Evolutionary conservation across 2,113 vertebrate species (phyloP).

Genomic region (Silurus meridionalis): DNA sequence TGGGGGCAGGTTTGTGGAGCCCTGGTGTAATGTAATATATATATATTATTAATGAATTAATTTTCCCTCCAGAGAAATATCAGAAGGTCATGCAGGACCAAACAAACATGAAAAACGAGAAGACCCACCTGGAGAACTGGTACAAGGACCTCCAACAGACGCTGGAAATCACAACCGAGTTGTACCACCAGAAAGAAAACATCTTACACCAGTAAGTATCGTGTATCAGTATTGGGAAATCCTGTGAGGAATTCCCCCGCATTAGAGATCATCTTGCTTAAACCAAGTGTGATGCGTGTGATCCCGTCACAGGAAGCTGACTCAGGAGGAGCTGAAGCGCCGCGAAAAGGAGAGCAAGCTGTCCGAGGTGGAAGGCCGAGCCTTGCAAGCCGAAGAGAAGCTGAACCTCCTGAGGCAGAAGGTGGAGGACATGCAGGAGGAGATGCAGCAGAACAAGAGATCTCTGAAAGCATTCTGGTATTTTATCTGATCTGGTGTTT

Average conservation of each 20-base stretch:
- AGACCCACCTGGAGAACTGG: conserved; percentile 82
- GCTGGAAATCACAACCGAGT: conserved; percentile 90
- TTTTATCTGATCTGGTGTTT: no score
- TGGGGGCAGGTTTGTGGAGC: conserved; percentile 63
- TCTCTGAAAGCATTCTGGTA: conserved; percentile 77
- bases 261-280: neutral
- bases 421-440: conserved; percentile 90
- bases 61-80: conserved; percentile 81
- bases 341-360: conserved; percentile 87
- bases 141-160: conserved; percentile 86
- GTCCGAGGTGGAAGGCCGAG: conserved; percentile 87
- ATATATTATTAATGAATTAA: no score
- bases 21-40: no score
- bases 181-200: conserved; percentile 96
- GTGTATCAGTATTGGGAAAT: neutral
- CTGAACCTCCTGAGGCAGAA: conserved; percentile 84
- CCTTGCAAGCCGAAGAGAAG: conserved; percentile 81
- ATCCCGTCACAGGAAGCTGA: conserved; percentile 79
- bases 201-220: conserved; percentile 87
- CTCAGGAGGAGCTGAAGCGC: conserved; percentile 89
- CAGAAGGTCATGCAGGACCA: conserved; percentile 81
- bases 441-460: conserved; percentile 89
- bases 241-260: neutral
- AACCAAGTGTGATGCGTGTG: neutral
- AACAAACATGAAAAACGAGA: conserved; percentile 73